Base-by-base conservation (phyloP, 2,113 vertebrate genomes). In the Dicaeum eximium region DNA sequence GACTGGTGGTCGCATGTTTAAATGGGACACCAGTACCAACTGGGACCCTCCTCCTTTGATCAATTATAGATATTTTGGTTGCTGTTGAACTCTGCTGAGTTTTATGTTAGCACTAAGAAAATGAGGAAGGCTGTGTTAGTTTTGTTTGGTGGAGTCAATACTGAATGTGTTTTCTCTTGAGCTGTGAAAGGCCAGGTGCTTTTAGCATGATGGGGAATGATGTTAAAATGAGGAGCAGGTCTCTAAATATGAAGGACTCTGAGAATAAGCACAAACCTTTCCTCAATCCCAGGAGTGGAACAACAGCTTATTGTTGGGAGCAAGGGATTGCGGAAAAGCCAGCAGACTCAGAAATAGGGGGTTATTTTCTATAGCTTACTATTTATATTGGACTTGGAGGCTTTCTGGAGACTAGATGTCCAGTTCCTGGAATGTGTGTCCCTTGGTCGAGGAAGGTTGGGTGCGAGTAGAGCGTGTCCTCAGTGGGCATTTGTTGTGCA, bases 241-340 rank as follows among this genome's bases (percentile, higher is more conserved):
- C 87, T 83, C 35, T 67, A 25, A 57, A 65, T 45, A 62, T 65
- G 25, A 58, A 87, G 94, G 87, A 75, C 66, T n/a, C 0, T 0
- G 42, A 73, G 89, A 85, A 73, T 8, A 19, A 95, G 21, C 87
- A 53, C 86, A 90, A 95, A 89, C 83, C 60, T 89, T 95, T 95
- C 88, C 80, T 93, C 86, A 64, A 61, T 64, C 70, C 27, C 60
- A 54, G 38, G 56, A 81, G 31, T 7, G 53, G 78, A 95, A 96
- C 89, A 97, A 93, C 91, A 81, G 84, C 73, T 88, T 65, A 24
- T 88, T 92, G 86, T 94, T 75, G 66, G 91, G 66, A 91, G 74
- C 66, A 56, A 81, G 58, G 61, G 86, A 90, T 61, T 16, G 80
- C 80, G 84, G 90, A 78, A 92, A 42, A 67, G 64, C 72, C 38